Evolutionary conservation across 2,888 invertebrate genomes (phyloP).

Genomic region (Chrysolina oricalcia): DNA sequence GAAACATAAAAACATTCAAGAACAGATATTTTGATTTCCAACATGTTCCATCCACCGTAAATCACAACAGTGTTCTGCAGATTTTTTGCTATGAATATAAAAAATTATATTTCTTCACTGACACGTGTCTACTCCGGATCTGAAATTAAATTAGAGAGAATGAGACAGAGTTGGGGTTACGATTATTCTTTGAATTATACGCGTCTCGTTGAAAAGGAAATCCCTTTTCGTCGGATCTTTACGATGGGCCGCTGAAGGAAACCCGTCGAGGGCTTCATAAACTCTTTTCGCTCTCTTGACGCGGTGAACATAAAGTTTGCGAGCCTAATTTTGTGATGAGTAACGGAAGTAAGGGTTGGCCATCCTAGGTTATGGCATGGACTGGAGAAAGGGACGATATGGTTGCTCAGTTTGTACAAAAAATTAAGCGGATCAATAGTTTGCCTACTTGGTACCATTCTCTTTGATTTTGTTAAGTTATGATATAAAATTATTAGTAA

Average conservation of each 20-base stretch:
- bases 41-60: too few species aligned
- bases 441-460: too few species aligned
- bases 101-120: background rate
- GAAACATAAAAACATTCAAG: too few species aligned
- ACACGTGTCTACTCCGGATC: background rate
- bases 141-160: slow-evolving; percentile 55
- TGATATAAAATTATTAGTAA: too few species aligned
- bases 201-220: slow-evolving; percentile 40
- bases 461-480: too few species aligned
- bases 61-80: too few species aligned
- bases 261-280: slow-evolving; percentile 36
- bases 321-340: slow-evolving; percentile 12
- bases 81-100: too few species aligned
- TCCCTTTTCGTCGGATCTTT: slow-evolving; percentile 36
- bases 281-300: slow-evolving; percentile 38
- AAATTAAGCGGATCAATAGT: background rate
- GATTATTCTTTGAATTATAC: slow-evolving; percentile 56
- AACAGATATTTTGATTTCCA: too few species aligned
- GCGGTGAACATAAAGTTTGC: slow-evolving; percentile 13
- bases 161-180: slow-evolving; percentile 56
- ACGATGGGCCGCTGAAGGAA: slow-evolving; percentile 43
- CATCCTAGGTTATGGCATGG: background rate
- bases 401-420: background rate
- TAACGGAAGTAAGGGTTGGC: slow-evolving; percentile 5
- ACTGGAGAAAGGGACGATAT: background rate